Base-by-base conservation (phyloP, 2,888 invertebrate species). In the Alloplasta piceator region DNA sequence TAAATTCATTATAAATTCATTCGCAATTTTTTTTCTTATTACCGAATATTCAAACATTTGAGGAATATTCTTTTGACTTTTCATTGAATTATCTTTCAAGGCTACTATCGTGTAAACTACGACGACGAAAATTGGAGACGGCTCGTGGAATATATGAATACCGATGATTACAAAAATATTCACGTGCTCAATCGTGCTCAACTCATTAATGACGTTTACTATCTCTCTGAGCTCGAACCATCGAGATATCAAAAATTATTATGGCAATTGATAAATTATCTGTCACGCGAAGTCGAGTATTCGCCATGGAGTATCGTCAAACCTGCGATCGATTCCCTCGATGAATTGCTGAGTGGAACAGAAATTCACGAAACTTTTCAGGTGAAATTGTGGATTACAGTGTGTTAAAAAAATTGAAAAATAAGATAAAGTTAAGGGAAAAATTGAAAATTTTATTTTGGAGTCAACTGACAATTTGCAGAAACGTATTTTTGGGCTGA, bases 151-250 rank as follows among this genome's bases (percentile, higher is more conserved):
- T 94, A 93, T 5, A 88, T 96, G 58, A 86, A 88, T 9, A 85
- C 81, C 0, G 90, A 94, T 0, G 91, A 93, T 76, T 92, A 93
- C 63, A 43, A 60, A 0, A 86, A 85, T 0, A 95, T 96, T 71
- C 93, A 94, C 77, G 89, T 94, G 0, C 86, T 95, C 6, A 97
- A 96, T 91, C 94, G 97, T 56, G 97, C 96, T 0, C 96, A 97
- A 78, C 87, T 95, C 5, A 92, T 98, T 0, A 96, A 97, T 85
- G 98, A 98, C 90, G 92, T 95, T 4, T 94, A 95, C 82, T 94
- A 94, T 83, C 91, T 95, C 71, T 95, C 95, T 4, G 92, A 50
- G 9, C 10, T 26, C 10, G 75, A 84, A 0, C 48, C 66, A 5
- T 43, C 92, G 91, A 4, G 87, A 92, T 87, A 91, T 0, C 1